phyloP scores from a whole-genome alignment of 30 jellyfish, hydroid and myxozoan genomes.

The Morbakka virulenta region DNA sequence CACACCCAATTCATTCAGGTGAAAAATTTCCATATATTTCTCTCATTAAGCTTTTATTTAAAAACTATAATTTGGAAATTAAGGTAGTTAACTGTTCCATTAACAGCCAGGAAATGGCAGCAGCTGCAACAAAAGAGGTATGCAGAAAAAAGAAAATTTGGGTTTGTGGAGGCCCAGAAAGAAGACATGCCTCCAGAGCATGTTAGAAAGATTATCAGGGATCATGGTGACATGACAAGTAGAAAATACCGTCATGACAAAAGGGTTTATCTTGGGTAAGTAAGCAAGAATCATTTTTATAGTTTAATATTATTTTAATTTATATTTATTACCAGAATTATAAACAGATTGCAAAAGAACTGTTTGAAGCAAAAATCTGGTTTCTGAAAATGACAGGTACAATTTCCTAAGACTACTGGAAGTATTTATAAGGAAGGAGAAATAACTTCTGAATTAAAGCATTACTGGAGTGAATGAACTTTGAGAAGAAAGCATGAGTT shows the following conservation, averaged over 20 bases:
- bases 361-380: too few species aligned
- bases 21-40: too few species aligned
- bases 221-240: slow-evolving; percentile 99
- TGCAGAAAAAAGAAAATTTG: slow-evolving; percentile 98
- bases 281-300: not conserved
- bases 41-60: too few species aligned
- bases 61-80: too few species aligned
- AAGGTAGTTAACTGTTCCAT: too few species aligned
- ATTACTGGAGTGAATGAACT: too few species aligned
- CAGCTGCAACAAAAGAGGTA: slow-evolving; percentile 92
- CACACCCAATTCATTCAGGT: too few species aligned
- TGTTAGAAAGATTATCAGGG: slow-evolving; percentile 94
- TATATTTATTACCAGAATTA: not conserved
- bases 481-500: too few species aligned
- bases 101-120: slow-evolving; percentile 96
- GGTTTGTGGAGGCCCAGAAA: slow-evolving; percentile 98
- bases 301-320: not conserved
- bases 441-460: too few species aligned
- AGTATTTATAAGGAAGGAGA: too few species aligned
- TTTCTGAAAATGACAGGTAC: too few species aligned
- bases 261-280: slow-evolving; percentile 98
- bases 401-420: too few species aligned
- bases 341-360: not conserved
- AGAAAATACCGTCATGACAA: slow-evolving; percentile 96
- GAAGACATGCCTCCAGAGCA: slow-evolving; percentile 99